Evolutionary conservation across 2,888 invertebrate genomes (phyloP), one percentile per base, ranked within the genome.

Genomic region (Campoplex nolae): DNA sequence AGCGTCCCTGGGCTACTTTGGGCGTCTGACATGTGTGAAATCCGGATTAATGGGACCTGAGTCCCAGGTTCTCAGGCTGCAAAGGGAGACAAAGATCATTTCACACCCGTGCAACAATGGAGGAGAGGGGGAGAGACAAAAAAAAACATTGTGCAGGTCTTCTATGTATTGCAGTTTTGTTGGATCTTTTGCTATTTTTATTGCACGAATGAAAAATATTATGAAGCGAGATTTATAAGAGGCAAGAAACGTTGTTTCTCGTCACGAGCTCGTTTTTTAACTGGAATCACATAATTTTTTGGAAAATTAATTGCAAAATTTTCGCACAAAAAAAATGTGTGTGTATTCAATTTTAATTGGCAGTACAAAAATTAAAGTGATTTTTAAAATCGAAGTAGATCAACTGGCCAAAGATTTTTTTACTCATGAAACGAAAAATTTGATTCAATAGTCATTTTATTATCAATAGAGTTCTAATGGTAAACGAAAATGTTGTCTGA

Each of bases 1-100:
- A 42, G 58, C 65, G 58, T 62, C n/a, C 48, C 73, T 51, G 73
- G 51, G 73, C 51, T 73, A 73, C 73, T 73, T 73, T 65, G 18
- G 42, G 54, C 35, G 56, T 28, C 88, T 89, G 91, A 91, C 90
- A 90, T 88, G 90, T 90, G 90, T 91, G 90, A 91, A 91, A 90
- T 89, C 83, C 88, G 89, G 89, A 91, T 90, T 90, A 90, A 91
- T 90, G 90, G 88, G 89, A 45, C 42, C 76, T 75, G 81, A 89
- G 86, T 83, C 75, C 77, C 80, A 74, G 58, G 32, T 85, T 85
- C 76, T 76, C 62, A 76, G 76, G 79, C 74, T 67, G 58, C 73
- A 65, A 18, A 48, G 54, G 75, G 80, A 84, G 84, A 84, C 84
- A 84, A 84, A 80, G 84, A 84, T 84, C 84, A 54, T 84, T 80